phyloP scores from a whole-genome alignment of 2,797 vertebrate species.

The Syngnathus acus region DNA sequence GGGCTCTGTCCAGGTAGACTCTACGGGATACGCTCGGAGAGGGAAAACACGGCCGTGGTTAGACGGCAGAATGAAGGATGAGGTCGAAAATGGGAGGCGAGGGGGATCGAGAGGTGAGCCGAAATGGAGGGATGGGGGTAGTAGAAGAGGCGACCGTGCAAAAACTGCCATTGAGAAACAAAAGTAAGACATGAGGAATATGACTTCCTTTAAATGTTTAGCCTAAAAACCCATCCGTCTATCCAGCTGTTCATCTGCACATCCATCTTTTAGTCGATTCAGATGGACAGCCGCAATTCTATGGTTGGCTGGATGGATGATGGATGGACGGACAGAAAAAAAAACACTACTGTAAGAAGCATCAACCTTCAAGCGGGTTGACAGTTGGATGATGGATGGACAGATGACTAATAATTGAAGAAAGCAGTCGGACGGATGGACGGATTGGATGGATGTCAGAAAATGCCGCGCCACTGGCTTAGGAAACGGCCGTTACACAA shows the following conservation, averaged over 20 bases:
- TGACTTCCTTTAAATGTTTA: not conserved
- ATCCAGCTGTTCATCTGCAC: too few species aligned
- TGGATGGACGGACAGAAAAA: not conserved
- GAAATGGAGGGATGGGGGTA: not conserved
- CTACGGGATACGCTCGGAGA: slow-evolving; percentile 12
- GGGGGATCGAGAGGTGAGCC: not conserved
- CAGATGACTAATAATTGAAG: too few species aligned
- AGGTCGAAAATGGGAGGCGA: not conserved
- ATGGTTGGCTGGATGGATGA: too few species aligned
- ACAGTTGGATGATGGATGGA: not conserved
- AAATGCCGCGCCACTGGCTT: not conserved
- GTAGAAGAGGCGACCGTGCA: not conserved
- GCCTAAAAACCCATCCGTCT: not conserved
- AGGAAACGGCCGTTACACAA: not conserved
- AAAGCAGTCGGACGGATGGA: not conserved
- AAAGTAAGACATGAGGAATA: not conserved
- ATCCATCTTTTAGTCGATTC: too few species aligned
- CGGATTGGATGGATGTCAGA: not conserved
- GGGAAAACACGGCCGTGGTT: not conserved
- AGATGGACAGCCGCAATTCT: too few species aligned
- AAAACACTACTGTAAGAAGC: too few species aligned
- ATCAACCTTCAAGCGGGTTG: not conserved
- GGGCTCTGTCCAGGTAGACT: slow-evolving; percentile 23
- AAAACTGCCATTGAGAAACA: not conserved
- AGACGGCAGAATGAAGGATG: not conserved